Percentiles rank a stretch among this genome's conserved stretches.
Evolutionary conservation across 2,113 vertebrate genomes (phyloP).

Genomic region (Mastomys natalensis): DNA sequence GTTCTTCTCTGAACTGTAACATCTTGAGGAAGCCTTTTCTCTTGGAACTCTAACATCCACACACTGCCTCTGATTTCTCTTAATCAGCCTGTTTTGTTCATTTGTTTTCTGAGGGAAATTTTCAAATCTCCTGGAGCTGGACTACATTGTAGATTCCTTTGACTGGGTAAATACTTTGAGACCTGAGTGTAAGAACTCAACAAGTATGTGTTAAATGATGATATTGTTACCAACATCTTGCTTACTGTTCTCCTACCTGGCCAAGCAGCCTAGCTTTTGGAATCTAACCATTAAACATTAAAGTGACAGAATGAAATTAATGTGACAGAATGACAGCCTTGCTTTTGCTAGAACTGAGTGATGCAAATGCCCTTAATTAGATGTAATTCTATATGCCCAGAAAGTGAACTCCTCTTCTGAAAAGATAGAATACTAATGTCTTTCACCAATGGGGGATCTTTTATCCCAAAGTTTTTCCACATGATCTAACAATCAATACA

Average conservation of each 20-base stretch:
- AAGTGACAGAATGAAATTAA: constrained; percentile 72
- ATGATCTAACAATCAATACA: constrained; percentile 57
- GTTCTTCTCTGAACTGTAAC: background rate
- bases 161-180: background rate
- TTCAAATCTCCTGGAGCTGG: constrained; percentile 16
- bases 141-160: background rate
- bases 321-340: constrained; percentile 72
- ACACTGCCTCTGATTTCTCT: constrained; percentile 24
- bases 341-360: constrained; percentile 69
- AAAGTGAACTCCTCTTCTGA: constrained; percentile 62
- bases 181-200: constrained; percentile 1
- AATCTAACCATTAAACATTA: constrained; percentile 58
- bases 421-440: constrained; percentile 70
- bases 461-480: constrained; percentile 55
- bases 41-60: background rate
- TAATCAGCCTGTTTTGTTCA: constrained; percentile 23
- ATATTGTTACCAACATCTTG: constrained; percentile 30
- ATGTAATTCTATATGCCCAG: constrained; percentile 68
- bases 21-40: background rate
- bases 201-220: background rate
- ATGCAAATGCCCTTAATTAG: constrained; percentile 78
- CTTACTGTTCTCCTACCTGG: constrained; percentile 38
- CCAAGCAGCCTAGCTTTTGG: constrained; percentile 44
- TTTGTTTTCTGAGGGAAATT: constrained; percentile 8
- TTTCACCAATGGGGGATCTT: constrained; percentile 58